Base-by-base conservation (phyloP, 2,888 invertebrate species). In the Ernsta delagoae region DNA sequence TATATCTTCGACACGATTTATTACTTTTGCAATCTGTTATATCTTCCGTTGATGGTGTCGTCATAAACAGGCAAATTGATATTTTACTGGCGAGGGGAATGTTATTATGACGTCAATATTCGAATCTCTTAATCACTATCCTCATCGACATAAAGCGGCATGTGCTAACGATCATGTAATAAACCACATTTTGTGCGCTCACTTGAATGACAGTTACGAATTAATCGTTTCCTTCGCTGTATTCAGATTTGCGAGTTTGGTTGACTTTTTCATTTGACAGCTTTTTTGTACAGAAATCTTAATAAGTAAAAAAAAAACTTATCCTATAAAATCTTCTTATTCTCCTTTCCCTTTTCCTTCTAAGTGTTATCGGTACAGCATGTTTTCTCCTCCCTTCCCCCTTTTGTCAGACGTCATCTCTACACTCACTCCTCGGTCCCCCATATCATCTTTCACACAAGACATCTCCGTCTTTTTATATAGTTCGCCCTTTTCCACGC, bases 31-130 rank as follows among this genome's bases (percentile, higher is more conserved):
- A 65, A 65, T 59, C 65, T 50, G 65, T 53, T 59, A 65, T 59
- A 59, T 50, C 24, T 50, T 41, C 56, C 59, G 8, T 39, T 53
- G 41, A 65, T 31, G 53, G 60, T 54, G 54, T 61, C 48, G 41
- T 50, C 57, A 61, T 71, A 65, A 68, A 68, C 68, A 48, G 56
- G 31, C 61, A 68, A 64, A 68, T 68, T 68, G 70, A 68, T 65
- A 67, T 71, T 71, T 68, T 70, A 64, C 34, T 50, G 62, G 45
- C 16, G 54, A 50, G 59, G 59, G 65, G 59, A 53, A 34, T 65
- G 48, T 65, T 65, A 65, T 50, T 65, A 59, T 59, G 4, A 39
- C 64, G 59, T 11, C 59, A 54, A 54, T 62, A 65, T 48, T 65
- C 59, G 59, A 39, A 50, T 59, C 57, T 65, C 57, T 65, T 59